Percentiles rank a stretch among this genome's conserved stretches.
These are phyloP conservation scores for Silurus glanis DNA, from an alignment of 2,113 vertebrate genomes.

Conservation along the genomic window DNA sequence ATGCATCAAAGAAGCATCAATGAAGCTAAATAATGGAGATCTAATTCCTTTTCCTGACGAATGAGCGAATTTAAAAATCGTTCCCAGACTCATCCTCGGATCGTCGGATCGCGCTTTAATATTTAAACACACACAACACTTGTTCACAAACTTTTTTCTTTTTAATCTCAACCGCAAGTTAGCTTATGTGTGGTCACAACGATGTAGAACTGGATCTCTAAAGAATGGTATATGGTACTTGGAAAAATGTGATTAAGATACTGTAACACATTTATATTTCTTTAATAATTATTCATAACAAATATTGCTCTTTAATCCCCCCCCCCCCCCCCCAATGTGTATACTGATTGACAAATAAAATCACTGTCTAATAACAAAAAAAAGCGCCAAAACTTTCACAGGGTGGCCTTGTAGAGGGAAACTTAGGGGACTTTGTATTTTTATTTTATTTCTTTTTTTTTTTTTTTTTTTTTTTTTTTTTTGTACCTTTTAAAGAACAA, in stretches of 20 bases:
- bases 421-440: slow-evolving; percentile 88
- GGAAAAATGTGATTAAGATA: slow-evolving; percentile 71
- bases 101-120: neutral
- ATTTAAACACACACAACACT: neutral
- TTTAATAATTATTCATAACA: slow-evolving; percentile 71
- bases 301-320: slow-evolving; percentile 91
- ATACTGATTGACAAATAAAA: slow-evolving; percentile 71
- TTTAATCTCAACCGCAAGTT: slow-evolving; percentile 81
- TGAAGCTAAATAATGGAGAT: neutral
- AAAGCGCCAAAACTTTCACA: slow-evolving; percentile 78
- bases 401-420: slow-evolving; percentile 77
- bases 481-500: slow-evolving; percentile 73
- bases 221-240: slow-evolving; percentile 65
- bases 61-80: neutral
- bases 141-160: slow-evolving; percentile 73
- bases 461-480: slow-evolving; percentile 47
- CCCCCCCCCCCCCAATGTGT: slow-evolving; percentile 67
- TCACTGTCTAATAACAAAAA: slow-evolving; percentile 62
- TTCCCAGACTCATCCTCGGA: neutral
- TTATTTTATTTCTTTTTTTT: too few relatives aligned
- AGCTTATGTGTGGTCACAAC: slow-evolving; percentile 82
- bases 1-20: neutral
- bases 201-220: slow-evolving; percentile 73
- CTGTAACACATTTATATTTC: slow-evolving; percentile 72
- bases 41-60: neutral